Evolutionary conservation across 2,888 invertebrate genomes (phyloP).

Genomic region (Liposcelis brunnea): DNA sequence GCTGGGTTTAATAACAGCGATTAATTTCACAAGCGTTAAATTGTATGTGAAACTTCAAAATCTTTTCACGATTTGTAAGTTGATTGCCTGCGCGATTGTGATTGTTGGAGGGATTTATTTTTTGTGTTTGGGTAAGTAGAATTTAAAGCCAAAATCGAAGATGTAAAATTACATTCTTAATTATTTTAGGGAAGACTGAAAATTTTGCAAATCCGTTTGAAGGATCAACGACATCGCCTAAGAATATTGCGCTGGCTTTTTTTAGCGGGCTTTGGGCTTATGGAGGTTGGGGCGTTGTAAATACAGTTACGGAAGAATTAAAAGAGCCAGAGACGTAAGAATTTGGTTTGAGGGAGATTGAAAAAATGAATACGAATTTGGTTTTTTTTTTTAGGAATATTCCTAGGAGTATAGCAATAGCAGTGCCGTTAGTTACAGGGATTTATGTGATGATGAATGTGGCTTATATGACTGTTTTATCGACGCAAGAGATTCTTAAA

Average conservation of each 20-base stretch:
- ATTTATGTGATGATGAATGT: constrained; percentile 71
- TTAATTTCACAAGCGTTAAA: constrained; percentile 60
- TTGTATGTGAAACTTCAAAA: constrained; percentile 66
- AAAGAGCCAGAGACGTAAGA: constrained; percentile 48
- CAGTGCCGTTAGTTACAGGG: constrained; percentile 61
- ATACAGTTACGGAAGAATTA: constrained; percentile 57
- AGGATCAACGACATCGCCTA: constrained; percentile 27
- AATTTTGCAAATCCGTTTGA: too few species aligned
- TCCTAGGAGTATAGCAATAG: constrained; percentile 59
- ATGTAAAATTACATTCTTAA: too few species aligned
- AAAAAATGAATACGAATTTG: too few species aligned
- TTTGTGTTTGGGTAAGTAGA: too few species aligned
- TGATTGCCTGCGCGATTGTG: constrained; percentile 57
- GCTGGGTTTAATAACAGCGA: constrained; percentile 47
- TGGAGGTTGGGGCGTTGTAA: constrained; percentile 66
- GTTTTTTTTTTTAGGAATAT: constrained; percentile 56
- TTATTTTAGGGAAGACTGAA: too few species aligned
- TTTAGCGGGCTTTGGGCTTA: constrained; percentile 77
- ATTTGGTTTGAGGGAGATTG: too few species aligned
- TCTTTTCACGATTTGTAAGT: constrained; percentile 60
- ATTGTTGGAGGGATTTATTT: constrained; percentile 43
- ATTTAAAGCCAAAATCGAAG: too few species aligned
- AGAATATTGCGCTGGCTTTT: constrained; percentile 57
- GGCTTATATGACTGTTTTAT: constrained; percentile 69
- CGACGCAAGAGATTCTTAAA: constrained; percentile 48